These are phyloP conservation scores for Agelastica alni DNA, from an alignment of 2,888 invertebrate species.

Conservation along the genomic window DNA sequence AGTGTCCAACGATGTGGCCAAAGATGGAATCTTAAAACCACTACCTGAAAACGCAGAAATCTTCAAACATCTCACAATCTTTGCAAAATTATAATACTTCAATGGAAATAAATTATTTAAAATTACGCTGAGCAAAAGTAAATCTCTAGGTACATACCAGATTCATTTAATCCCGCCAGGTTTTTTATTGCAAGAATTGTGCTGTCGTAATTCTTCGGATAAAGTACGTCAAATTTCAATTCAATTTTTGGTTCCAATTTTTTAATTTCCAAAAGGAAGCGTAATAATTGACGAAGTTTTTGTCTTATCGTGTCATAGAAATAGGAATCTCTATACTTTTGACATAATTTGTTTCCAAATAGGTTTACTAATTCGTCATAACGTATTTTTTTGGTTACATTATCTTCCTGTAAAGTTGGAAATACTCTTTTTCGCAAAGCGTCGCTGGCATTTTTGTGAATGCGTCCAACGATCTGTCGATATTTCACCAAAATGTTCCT, in stretches of 20 bases:
- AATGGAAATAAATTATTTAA: background rate
- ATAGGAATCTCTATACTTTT: slow-evolving; percentile 6
- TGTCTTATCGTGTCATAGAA: slow-evolving; percentile 8
- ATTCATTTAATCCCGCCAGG: slow-evolving; percentile 10
- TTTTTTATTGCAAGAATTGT: slow-evolving; percentile 6
- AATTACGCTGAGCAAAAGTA: background rate
- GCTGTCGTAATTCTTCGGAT: slow-evolving; percentile 9
- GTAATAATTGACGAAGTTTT: slow-evolving; percentile 10
- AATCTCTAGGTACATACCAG: slow-evolving; percentile 1
- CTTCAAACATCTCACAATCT: slow-evolving; percentile 8
- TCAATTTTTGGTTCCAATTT: slow-evolving; percentile 7
- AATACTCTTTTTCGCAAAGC: slow-evolving; percentile 12
- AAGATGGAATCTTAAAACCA: slow-evolving; percentile 13
- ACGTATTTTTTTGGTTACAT: slow-evolving; percentile 9
- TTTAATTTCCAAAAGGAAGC: slow-evolving; percentile 7
- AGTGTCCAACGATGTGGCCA: slow-evolving; percentile 12
- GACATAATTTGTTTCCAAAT: slow-evolving; percentile 8
- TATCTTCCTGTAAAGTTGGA: slow-evolving; percentile 13
- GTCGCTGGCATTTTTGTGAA: slow-evolving; percentile 9
- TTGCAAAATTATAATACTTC: slow-evolving; percentile 2
- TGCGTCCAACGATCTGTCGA: slow-evolving; percentile 10
- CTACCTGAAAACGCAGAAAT: slow-evolving; percentile 9
- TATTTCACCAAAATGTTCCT: slow-evolving; percentile 7
- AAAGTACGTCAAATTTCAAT: background rate
- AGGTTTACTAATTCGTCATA: slow-evolving; percentile 7